Percentiles rank a stretch among this genome's conserved stretches.
Conservation (phyloP, 2,797 vertebrate species). For the Schizopygopsis pylzovi region DNA sequence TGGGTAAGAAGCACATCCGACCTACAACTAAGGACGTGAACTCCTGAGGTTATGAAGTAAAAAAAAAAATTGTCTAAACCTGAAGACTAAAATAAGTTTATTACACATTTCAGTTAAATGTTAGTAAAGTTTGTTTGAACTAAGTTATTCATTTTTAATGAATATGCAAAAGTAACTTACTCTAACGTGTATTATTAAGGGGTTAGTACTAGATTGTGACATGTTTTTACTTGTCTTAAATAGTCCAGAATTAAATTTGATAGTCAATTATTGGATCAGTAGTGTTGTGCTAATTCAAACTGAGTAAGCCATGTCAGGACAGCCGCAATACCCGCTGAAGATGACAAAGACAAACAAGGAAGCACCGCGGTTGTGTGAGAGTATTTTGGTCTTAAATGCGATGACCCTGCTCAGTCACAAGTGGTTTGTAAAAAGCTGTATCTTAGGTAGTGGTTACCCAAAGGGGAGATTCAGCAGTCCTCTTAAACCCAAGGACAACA, state of each 20-base stretch:
- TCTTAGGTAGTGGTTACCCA: neutral
- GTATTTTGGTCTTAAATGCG: neutral
- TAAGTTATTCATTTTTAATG: neutral
- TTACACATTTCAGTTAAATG: neutral
- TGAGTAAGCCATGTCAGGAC: neutral
- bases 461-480: neutral
- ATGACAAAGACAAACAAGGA: slow-evolving; percentile 2
- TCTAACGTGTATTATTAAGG: neutral
- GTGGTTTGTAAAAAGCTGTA: neutral
- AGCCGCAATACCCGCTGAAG: neutral
- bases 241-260: slow-evolving; percentile 2
- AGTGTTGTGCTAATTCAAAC: neutral
- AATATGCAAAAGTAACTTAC: neutral
- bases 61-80: neutral
- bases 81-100: neutral
- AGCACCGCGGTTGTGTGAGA: neutral
- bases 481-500: neutral
- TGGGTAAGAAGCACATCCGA: neutral
- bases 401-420: neutral
- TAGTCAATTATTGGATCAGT: neutral
- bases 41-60: neutral
- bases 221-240: neutral
- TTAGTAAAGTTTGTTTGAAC: neutral
- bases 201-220: neutral
- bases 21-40: neutral